Percentiles rank a stretch among this genome's conserved stretches.
These are phyloP conservation scores for Eleutherodactylus coqui DNA, from an alignment of 2,797 vertebrate genomes.

Conservation along the genomic window DNA sequence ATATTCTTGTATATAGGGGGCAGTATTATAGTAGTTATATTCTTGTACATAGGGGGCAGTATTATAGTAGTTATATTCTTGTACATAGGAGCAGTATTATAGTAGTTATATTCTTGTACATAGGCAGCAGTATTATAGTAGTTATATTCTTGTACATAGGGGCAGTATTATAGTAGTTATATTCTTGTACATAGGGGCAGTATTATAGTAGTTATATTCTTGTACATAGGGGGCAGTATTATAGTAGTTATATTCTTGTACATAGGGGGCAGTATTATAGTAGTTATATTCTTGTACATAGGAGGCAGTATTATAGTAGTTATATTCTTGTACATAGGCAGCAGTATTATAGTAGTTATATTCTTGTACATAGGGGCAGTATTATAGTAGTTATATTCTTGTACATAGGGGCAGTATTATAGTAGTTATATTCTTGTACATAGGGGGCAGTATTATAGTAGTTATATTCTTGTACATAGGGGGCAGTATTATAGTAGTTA, in stretches of 20 bases:
- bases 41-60: no score
- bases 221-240: slow-evolving; percentile 10
- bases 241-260: background rate
- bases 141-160: background rate
- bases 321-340: background rate
- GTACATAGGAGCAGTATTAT: background rate
- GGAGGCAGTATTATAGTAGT: slow-evolving; percentile 15
- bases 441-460: slow-evolving; percentile 9
- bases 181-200: background rate
- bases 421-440: slow-evolving; percentile 7
- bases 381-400: slow-evolving; percentile 2
- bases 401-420: background rate
- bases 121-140: slow-evolving; percentile 2
- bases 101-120: slow-evolving; percentile 11
- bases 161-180: background rate
- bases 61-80: no score
- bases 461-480: slow-evolving; percentile 4
- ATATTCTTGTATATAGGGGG: no score
- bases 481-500: background rate
- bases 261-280: background rate
- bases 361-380: background rate
- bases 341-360: slow-evolving; percentile 18
- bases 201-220: background rate
- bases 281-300: slow-evolving; percentile 3
- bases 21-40: no score